Evolutionary conservation across 2,113 vertebrate species (phyloP).

Genomic region (Cynoglossus semilaevis): DNA sequence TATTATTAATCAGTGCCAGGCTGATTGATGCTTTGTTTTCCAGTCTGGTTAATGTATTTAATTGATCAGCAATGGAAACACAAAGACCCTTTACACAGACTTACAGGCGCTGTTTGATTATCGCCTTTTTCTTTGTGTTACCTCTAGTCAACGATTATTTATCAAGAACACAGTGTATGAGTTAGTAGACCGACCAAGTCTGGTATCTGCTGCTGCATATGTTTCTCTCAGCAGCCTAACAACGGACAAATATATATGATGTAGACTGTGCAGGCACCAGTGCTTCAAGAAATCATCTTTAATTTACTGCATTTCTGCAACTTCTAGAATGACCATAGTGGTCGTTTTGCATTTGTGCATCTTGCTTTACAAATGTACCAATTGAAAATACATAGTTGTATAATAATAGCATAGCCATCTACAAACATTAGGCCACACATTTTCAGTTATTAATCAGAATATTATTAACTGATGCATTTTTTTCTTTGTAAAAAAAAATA

Average conservation of each 20-base stretch:
- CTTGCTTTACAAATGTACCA: too few relatives aligned
- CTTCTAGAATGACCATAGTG: too few relatives aligned
- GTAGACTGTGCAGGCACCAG: too few relatives aligned
- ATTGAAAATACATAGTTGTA: too few relatives aligned
- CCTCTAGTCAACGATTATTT: constrained; percentile 42
- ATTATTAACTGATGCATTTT: too few relatives aligned
- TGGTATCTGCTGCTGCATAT: constrained; percentile 28
- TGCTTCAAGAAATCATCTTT: too few relatives aligned
- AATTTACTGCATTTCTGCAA: too few relatives aligned
- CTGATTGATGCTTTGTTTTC: constrained; percentile 35
- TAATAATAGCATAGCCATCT: too few relatives aligned
- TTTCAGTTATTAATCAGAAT: too few relatives aligned
- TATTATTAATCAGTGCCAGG: constrained; percentile 45
- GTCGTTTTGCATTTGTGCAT: too few relatives aligned
- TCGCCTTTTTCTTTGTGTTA: constrained; percentile 31
- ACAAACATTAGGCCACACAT: too few relatives aligned
- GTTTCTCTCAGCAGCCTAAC: constrained; percentile 17
- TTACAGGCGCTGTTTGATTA: constrained; percentile 44
- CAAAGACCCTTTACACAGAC: constrained; percentile 38
- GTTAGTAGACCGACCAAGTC: constrained; percentile 24
- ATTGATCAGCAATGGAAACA: constrained; percentile 42
- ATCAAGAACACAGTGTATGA: constrained; percentile 45
- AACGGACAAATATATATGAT: constrained; percentile 4
- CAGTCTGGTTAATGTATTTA: constrained; percentile 36
- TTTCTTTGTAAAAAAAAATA: too few relatives aligned